Percentiles rank a stretch among this genome's conserved stretches.
phyloP scores from a whole-genome alignment of 2,888 invertebrate genomes.

The Drosophila rellima region DNA sequence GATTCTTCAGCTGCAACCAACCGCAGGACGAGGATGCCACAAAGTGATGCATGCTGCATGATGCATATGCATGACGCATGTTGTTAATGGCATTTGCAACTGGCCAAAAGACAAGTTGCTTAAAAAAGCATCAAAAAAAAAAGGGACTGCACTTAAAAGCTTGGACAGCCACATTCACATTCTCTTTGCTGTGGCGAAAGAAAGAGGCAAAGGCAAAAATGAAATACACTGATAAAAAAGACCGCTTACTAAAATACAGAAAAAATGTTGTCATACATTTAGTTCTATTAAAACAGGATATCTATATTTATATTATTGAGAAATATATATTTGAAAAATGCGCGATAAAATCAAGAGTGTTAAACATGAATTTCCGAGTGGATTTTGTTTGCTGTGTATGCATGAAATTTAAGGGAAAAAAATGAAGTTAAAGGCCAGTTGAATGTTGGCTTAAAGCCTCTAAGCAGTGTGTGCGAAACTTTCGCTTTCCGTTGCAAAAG shows the following conservation, averaged over 20 bases:
- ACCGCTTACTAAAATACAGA: too few species aligned
- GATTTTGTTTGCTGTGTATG: background rate
- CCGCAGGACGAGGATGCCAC: conserved; percentile 3
- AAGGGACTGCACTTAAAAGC: conserved; percentile 18
- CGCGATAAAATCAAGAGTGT: too few species aligned
- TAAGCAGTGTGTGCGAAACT: conserved; percentile 73
- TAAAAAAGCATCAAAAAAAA: conserved; percentile 53
- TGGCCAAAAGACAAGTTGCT: conserved; percentile 46
- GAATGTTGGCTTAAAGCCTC: conserved; percentile 61
- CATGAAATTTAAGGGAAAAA: conserved; percentile 1
- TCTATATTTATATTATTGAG: too few species aligned
- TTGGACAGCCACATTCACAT: conserved; percentile 49
- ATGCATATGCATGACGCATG: conserved; percentile 72
- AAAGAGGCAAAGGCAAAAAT: background rate
- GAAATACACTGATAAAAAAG: background rate
- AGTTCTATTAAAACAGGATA: too few species aligned
- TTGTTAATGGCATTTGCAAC: conserved; percentile 66
- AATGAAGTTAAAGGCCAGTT: conserved; percentile 33
- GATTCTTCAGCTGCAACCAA: conserved; percentile 14
- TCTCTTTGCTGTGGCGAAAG: conserved; percentile 66
- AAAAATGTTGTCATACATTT: too few species aligned
- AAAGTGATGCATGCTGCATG: conserved; percentile 8
- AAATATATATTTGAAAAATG: too few species aligned
- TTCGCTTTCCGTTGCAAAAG: conserved; percentile 53
- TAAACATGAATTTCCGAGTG: too few species aligned